Evolutionary conservation across 2,888 invertebrate species (phyloP).

Genomic region (Agrotis exclamationis): DNA sequence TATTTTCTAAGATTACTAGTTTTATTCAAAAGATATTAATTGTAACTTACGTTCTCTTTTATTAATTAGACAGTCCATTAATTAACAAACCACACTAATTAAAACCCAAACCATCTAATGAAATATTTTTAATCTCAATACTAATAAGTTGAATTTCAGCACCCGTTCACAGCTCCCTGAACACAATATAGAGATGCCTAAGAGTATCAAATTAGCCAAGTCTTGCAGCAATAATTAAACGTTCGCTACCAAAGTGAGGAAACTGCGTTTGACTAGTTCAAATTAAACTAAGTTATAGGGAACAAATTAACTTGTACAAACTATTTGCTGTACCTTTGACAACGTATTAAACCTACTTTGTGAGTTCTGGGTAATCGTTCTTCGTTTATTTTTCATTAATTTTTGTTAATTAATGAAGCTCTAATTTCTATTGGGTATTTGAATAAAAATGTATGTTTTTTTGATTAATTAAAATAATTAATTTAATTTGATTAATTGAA

Average conservation of each 20-base stretch:
- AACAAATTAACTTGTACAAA: conserved; percentile 80
- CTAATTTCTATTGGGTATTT: too few species aligned
- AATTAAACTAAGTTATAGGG: conserved; percentile 85
- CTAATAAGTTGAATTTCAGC: conserved; percentile 65
- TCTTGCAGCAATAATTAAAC: conserved; percentile 86
- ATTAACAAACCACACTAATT: conserved; percentile 3
- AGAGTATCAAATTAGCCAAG: conserved; percentile 84
- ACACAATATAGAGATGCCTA: conserved; percentile 79
- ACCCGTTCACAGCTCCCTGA: conserved; percentile 70
- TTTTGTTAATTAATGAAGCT: neutral
- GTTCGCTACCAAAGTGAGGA: conserved; percentile 72
- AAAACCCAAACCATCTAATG: conserved; percentile 8
- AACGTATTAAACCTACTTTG: conserved; percentile 62
- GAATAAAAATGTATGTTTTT: too few species aligned
- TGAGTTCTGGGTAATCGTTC: conserved; percentile 7
- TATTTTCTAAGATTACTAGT: too few species aligned
- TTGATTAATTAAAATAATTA: too few species aligned
- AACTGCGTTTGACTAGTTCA: conserved; percentile 84
- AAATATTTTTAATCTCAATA: conserved; percentile 36
- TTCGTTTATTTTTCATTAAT: conserved; percentile 14
- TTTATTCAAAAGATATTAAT: too few species aligned
- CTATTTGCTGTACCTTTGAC: conserved; percentile 71
- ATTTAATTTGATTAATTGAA: too few species aligned
- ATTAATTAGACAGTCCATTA: too few species aligned
- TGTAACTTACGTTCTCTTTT: too few species aligned